Evolutionary conservation across 2,797 vertebrate genomes (phyloP).

Genomic region (Gila robusta): DNA sequence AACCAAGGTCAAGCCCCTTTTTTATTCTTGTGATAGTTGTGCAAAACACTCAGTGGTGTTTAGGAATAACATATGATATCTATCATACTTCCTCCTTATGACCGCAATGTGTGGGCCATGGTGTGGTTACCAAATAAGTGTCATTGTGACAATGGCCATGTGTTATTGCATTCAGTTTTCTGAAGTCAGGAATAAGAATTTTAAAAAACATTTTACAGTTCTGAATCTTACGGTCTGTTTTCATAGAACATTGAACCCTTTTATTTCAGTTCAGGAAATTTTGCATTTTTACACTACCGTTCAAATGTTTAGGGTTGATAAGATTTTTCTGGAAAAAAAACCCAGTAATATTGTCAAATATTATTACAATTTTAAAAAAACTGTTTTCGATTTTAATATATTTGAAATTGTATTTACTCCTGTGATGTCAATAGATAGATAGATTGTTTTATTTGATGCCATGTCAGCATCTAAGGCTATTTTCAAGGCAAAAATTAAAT

Average conservation of each 20-base stretch:
- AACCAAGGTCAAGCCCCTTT: not conserved
- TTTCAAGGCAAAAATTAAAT: too few species aligned
- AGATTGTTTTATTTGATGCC: too few species aligned
- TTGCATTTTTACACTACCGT: too few species aligned
- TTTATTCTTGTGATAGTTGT: not conserved
- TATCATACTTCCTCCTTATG: not conserved
- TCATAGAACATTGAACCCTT: not conserved
- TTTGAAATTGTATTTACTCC: too few species aligned
- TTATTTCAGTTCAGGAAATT: not conserved
- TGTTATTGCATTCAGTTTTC: not conserved
- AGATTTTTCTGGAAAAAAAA: not conserved
- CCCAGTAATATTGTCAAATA: not conserved
- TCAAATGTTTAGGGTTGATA: not conserved
- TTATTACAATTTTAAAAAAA: not conserved
- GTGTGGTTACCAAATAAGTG: not conserved
- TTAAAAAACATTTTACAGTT: not conserved
- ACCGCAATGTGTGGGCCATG: not conserved
- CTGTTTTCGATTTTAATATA: too few species aligned
- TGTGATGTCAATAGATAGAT: too few species aligned
- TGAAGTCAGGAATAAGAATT: not conserved
- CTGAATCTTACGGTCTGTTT: not conserved
- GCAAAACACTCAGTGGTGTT: not conserved
- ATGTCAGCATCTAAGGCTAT: too few species aligned
- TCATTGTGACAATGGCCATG: not conserved
- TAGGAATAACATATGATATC: not conserved